Conservation (phyloP, 2,113 vertebrate species). For the Clarias macrocephalus region DNA sequence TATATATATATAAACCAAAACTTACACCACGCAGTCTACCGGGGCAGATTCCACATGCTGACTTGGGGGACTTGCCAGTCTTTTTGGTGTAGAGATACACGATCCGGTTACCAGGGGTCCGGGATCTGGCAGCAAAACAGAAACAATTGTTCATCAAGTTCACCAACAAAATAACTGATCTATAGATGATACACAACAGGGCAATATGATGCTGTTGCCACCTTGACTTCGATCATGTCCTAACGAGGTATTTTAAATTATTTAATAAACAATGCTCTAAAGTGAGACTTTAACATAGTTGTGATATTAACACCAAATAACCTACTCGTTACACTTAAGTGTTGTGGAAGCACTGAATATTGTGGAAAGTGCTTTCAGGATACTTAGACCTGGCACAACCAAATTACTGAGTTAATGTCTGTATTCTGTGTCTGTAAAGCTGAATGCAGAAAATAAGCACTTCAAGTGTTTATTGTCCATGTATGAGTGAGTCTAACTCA, state of each 20-base stretch:
- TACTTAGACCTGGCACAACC: neutral
- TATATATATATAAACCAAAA: constrained; percentile 26
- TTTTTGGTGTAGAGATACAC: constrained; percentile 99
- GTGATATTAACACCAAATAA: neutral
- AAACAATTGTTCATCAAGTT: neutral
- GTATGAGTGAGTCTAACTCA: constrained; percentile 66
- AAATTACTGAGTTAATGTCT: neutral
- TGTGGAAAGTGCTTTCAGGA: neutral
- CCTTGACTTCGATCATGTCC: neutral
- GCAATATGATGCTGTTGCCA: neutral
- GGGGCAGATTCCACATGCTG: constrained; percentile 93
- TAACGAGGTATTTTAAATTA: neutral
- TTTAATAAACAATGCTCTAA: neutral
- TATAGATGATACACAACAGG: neutral
- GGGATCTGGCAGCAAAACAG: constrained; percentile 76
- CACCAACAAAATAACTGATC: no score
- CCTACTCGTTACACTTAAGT: neutral
- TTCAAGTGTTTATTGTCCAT: neutral
- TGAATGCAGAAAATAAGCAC: neutral
- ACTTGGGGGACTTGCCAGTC: constrained; percentile 96
- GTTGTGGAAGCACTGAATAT: neutral
- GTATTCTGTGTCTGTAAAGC: neutral
- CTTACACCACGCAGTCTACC: constrained; percentile 96
- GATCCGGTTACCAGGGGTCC: constrained; percentile 95
- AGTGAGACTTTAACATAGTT: neutral